Conservation (phyloP, 2,888 invertebrate genomes). For the Drosophila anomelani region DNA sequence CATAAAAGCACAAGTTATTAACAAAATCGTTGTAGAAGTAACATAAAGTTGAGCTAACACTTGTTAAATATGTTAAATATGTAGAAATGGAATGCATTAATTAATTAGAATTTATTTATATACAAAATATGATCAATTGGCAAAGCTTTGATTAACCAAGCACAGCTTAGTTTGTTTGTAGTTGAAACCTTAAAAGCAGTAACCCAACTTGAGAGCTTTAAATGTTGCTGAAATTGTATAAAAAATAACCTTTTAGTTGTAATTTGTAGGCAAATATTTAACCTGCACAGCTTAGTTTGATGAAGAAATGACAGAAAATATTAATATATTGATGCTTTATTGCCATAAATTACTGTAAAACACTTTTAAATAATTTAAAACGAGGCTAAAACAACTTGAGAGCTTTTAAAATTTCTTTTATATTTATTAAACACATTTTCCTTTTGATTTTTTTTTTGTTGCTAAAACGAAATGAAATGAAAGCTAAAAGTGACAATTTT, state of each 20-base stretch:
- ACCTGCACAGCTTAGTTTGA: constrained; percentile 5
- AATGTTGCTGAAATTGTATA: background rate
- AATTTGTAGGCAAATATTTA: background rate
- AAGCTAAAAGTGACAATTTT: constrained; percentile 40
- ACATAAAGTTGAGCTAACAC: constrained; percentile 12
- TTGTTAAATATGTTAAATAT: background rate
- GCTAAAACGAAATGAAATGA: background rate
- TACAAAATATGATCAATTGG: background rate
- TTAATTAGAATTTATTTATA: background rate
- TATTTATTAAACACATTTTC: background rate
- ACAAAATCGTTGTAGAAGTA: constrained; percentile 9
- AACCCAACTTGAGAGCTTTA: constrained; percentile 1
- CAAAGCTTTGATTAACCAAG: background rate
- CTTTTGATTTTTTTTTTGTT: background rate
- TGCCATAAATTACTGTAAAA: background rate
- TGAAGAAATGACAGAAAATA: background rate
- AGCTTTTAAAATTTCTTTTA: constrained; percentile 8
- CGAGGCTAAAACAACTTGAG: constrained; percentile 13
- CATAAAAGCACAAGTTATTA: constrained; percentile 16
- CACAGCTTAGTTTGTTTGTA: constrained; percentile 18
- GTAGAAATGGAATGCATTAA: background rate
- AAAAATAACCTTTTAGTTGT: too few species aligned
- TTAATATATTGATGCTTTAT: background rate
- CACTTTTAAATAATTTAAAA: constrained; percentile 1
- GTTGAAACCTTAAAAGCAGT: background rate